These are phyloP conservation scores for Rhinoraja longicauda DNA, from an alignment of 2,797 vertebrate species.

Conservation along the genomic window DNA sequence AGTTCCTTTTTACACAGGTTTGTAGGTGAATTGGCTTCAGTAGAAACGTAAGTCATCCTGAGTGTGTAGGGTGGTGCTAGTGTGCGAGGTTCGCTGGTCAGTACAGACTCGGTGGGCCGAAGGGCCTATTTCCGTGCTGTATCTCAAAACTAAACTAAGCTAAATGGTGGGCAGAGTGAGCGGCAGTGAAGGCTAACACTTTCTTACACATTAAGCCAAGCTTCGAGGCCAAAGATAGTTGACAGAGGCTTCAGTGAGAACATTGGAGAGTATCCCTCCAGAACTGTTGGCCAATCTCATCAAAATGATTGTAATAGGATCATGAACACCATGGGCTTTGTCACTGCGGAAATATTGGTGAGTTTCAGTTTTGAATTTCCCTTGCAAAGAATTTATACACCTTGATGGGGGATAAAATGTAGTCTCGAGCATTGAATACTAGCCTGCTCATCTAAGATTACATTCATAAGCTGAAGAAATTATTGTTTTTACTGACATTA, in stretches of 20 bases:
- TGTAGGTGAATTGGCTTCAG: no score
- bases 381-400: neutral
- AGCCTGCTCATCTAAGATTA: neutral
- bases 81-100: no score
- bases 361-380: neutral
- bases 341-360: neutral
- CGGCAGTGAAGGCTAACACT: neutral
- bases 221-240: neutral
- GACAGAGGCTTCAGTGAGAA: neutral
- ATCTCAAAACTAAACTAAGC: no score
- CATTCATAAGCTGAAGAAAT: neutral
- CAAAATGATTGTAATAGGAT: neutral
- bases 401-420: neutral
- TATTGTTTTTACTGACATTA: neutral
- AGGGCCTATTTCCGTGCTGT: no score
- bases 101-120: no score
- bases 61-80: no score
- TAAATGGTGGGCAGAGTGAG: neutral
- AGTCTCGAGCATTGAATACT: neutral
- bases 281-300: neutral
- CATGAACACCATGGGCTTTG: neutral
- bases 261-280: neutral
- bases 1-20: no score
- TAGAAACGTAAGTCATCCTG: no score
- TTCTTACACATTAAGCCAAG: no score